A percentile compares a stretch with the other conserved stretches of the same genome.
Evolutionary conservation across 2,797 vertebrate species (phyloP).

Genomic region (Dallia pectoralis): DNA sequence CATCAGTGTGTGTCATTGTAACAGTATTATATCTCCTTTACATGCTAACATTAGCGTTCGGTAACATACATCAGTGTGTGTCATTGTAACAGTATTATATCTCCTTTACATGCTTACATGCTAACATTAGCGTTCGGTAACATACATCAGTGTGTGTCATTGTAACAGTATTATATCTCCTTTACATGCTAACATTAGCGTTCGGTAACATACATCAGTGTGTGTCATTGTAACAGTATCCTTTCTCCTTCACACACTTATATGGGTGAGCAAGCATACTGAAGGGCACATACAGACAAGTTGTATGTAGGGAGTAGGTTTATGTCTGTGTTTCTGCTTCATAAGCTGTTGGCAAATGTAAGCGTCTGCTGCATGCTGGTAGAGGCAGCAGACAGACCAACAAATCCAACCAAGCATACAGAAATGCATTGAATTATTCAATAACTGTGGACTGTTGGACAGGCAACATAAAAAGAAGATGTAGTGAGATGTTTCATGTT

Average conservation of each 20-base stretch:
- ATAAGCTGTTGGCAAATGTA: constrained; percentile 21
- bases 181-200: constrained; percentile 3
- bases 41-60: constrained; percentile 4
- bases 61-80: background rate
- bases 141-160: background rate
- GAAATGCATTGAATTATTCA: constrained; percentile 69
- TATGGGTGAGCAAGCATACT: constrained; percentile 16
- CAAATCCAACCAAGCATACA: constrained; percentile 48
- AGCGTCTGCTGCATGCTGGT: constrained; percentile 48
- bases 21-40: no score
- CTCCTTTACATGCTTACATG: background rate
- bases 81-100: no score
- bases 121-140: background rate
- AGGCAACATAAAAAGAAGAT: no score
- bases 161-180: no score
- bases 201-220: background rate
- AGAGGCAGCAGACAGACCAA: constrained; percentile 35
- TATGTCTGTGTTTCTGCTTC: constrained; percentile 36
- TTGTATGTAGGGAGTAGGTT: constrained; percentile 53
- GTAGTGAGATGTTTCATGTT: no score
- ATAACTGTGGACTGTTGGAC: constrained; percentile 14
- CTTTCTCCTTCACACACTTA: background rate
- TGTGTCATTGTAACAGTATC: background rate
- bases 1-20: background rate
- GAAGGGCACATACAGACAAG: constrained; percentile 32